phyloP scores from a whole-genome alignment of 2,113 vertebrate species.

The Podarcis cretensis region DNA sequence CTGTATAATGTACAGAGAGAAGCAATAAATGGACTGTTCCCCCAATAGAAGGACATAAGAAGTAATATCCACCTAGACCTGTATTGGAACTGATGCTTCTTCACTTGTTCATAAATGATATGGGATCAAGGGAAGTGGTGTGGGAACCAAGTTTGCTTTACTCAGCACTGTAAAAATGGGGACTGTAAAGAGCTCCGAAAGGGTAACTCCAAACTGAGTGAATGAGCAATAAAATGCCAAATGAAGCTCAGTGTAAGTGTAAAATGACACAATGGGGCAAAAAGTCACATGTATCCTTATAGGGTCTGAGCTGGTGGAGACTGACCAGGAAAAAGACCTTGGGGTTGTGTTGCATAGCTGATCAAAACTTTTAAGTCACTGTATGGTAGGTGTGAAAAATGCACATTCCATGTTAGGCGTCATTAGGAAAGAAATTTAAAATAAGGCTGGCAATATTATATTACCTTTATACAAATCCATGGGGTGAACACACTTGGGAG shows the following conservation, averaged over 20 bases:
- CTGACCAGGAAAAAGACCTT: background rate
- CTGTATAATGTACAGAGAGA: background rate
- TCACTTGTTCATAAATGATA: background rate
- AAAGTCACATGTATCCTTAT: background rate
- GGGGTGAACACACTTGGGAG: background rate
- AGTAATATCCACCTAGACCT: background rate
- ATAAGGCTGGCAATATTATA: background rate
- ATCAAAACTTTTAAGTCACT: background rate
- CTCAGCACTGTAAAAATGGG: background rate
- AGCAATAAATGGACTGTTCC: background rate
- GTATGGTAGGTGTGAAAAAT: background rate
- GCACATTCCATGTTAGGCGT: background rate
- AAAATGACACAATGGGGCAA: background rate
- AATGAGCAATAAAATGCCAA: background rate
- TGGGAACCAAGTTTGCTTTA: background rate
- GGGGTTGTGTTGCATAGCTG: background rate
- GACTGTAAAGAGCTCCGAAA: background rate
- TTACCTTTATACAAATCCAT: background rate
- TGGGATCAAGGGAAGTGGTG: background rate
- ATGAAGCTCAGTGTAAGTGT: background rate
- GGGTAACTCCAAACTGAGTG: background rate
- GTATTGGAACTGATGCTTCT: background rate
- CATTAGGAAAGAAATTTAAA: background rate
- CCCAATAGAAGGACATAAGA: background rate
- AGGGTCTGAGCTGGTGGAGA: background rate